Conservation (phyloP, 2,113 vertebrate species). For the Phylloscopus trochilus region DNA sequence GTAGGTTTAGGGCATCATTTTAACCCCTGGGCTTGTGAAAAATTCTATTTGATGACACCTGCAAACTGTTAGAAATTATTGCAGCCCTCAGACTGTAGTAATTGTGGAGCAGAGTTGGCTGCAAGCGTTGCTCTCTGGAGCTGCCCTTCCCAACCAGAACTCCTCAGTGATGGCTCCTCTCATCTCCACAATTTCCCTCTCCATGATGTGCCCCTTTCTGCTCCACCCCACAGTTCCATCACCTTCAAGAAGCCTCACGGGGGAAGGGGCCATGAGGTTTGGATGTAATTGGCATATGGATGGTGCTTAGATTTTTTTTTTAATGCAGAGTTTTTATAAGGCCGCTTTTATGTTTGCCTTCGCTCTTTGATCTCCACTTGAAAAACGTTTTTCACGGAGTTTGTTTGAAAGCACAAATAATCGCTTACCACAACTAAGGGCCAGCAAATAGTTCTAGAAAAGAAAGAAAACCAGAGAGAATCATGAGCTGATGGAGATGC, state of each 20-base stretch:
- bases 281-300: conserved; percentile 68
- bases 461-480: conserved; percentile 60
- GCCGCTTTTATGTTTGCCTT: conserved; percentile 73
- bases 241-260: conserved; percentile 48
- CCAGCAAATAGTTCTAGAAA: conserved; percentile 60
- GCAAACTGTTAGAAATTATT: background rate
- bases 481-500: conserved; percentile 38
- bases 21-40: background rate
- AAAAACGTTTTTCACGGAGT: conserved; percentile 66
- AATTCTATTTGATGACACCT: background rate
- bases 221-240: conserved; percentile 47
- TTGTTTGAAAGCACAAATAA: conserved; percentile 76
- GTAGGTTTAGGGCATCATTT: background rate
- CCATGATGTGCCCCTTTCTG: conserved; percentile 17
- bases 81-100: background rate
- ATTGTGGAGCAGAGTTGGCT: background rate
- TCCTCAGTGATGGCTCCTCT: background rate
- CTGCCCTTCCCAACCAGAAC: background rate
- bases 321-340: conserved; percentile 71
- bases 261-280: conserved; percentile 33
- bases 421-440: conserved; percentile 72
- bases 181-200: background rate
- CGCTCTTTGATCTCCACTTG: conserved; percentile 75
- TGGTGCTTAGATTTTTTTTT: conserved; percentile 60
- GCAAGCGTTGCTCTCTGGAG: background rate